Conservation (phyloP, 2,113 vertebrate species). For the Dipodomys merriami region DNA sequence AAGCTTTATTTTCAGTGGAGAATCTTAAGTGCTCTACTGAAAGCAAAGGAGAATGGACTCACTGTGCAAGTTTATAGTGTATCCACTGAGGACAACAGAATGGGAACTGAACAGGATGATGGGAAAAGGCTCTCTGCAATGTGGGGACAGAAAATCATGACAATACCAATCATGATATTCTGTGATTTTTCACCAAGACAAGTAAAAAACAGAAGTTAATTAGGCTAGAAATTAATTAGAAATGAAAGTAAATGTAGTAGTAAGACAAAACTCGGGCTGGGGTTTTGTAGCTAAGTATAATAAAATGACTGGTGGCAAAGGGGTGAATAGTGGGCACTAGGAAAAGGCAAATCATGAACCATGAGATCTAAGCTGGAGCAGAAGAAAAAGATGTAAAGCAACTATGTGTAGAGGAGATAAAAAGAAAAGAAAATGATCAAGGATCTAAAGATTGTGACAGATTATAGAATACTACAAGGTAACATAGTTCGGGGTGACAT, state of each 20-base stretch:
- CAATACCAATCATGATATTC: neutral
- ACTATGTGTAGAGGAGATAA: neutral
- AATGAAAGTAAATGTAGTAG: neutral
- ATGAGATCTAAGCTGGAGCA: neutral
- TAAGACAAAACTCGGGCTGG: neutral
- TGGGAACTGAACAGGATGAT: neutral
- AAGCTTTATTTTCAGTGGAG: constrained; percentile 10
- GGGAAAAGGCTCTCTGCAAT: neutral
- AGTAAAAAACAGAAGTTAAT: neutral
- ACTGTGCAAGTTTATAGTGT: constrained; percentile 15
- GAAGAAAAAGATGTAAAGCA: constrained; percentile 2
- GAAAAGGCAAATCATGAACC: neutral
- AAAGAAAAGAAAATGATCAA: neutral
- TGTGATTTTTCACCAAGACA: neutral
- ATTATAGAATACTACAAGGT: neutral
- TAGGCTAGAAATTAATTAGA: neutral
- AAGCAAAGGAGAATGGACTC: neutral
- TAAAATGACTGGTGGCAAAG: neutral
- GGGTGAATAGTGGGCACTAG: neutral
- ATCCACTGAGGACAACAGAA: neutral
- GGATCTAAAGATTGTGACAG: neutral
- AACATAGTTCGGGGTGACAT: neutral
- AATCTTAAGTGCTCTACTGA: constrained; percentile 1
- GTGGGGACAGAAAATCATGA: neutral
- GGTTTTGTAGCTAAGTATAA: neutral